phyloP scores from a whole-genome alignment of 2,888 invertebrate genomes.

The Parelbella ahira region DNA sequence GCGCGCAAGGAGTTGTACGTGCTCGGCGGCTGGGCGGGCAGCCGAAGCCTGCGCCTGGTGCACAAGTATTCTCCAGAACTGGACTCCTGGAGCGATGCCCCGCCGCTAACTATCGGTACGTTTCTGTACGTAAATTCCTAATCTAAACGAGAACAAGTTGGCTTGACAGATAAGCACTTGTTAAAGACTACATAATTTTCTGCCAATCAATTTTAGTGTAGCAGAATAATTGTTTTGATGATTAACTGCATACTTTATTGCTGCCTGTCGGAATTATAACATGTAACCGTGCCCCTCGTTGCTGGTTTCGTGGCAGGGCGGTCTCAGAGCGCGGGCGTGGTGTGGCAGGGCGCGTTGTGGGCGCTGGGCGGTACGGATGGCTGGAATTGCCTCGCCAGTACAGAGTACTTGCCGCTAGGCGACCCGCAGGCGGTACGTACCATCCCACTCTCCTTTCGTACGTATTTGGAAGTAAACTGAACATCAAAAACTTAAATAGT shows the following conservation, averaged over 20 bases:
- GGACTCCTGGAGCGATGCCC: slow-evolving; percentile 84
- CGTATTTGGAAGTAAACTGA: too few relatives aligned
- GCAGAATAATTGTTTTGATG: too few relatives aligned
- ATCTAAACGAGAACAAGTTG: too few relatives aligned
- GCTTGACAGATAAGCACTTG: too few relatives aligned
- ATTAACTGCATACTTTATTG: too few relatives aligned
- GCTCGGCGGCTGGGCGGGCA: slow-evolving; percentile 88
- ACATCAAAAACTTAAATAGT: too few relatives aligned
- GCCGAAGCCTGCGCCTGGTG: slow-evolving; percentile 83
- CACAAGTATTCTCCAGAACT: slow-evolving; percentile 84
- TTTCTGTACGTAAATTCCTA: too few relatives aligned
- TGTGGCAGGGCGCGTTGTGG: slow-evolving; percentile 85
- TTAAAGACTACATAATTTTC: too few relatives aligned
- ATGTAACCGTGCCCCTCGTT: too few relatives aligned
- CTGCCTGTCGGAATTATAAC: too few relatives aligned
- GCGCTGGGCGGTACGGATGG: slow-evolving; percentile 93
- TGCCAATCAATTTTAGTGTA: too few relatives aligned
- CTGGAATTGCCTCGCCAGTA: slow-evolving; percentile 87
- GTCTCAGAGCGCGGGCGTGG: slow-evolving; percentile 88
- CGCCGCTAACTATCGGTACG: slow-evolving; percentile 83
- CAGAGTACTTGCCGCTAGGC: slow-evolving; percentile 50
- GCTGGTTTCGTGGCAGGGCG: slow-evolving; percentile 72
- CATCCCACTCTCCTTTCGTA: not conserved
- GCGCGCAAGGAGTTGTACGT: slow-evolving; percentile 82
- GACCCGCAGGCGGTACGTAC: slow-evolving; percentile 26